Evolutionary conservation across 2,888 invertebrate species (phyloP).

Genomic region (Drosophila picticornis): DNA sequence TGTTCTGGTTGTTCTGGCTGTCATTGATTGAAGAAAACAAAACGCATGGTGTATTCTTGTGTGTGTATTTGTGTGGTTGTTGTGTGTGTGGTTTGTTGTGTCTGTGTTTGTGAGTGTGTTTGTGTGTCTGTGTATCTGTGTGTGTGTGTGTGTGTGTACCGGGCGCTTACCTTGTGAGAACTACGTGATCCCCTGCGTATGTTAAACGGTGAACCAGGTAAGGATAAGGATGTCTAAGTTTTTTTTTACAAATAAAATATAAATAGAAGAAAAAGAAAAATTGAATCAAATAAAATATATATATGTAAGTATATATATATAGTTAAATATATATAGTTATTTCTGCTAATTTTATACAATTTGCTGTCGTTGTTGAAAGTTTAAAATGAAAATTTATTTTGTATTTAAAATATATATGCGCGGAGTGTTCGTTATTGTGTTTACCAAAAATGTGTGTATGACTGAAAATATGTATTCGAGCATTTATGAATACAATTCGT

Average conservation of each 20-base stretch:
- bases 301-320: constrained; percentile 37
- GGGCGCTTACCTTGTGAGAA: constrained; percentile 89
- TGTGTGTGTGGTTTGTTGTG: constrained; percentile 5
- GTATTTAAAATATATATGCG: constrained; percentile 30
- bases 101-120: constrained; percentile 7
- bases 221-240: constrained; percentile 95
- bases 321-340: constrained; percentile 24
- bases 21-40: constrained; percentile 49
- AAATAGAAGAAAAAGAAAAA: constrained; percentile 76
- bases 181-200: constrained; percentile 95
- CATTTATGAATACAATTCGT: constrained; percentile 18
- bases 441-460: constrained; percentile 25
- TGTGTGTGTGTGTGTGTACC: constrained; percentile 42
- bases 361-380: constrained; percentile 30
- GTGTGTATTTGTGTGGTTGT: constrained; percentile 20
- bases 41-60: constrained; percentile 23
- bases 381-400: constrained; percentile 37
- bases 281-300: constrained; percentile 76
- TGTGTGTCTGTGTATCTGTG: constrained; percentile 10
- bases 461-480: constrained; percentile 11
- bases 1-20: constrained; percentile 56
- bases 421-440: constrained; percentile 29
- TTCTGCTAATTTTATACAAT: constrained; percentile 35
- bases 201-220: constrained; percentile 98
- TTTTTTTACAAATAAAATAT: constrained; percentile 69